phyloP scores from a whole-genome alignment of 1,140 invertebrate species.

The Cydia fagiglandana region DNA sequence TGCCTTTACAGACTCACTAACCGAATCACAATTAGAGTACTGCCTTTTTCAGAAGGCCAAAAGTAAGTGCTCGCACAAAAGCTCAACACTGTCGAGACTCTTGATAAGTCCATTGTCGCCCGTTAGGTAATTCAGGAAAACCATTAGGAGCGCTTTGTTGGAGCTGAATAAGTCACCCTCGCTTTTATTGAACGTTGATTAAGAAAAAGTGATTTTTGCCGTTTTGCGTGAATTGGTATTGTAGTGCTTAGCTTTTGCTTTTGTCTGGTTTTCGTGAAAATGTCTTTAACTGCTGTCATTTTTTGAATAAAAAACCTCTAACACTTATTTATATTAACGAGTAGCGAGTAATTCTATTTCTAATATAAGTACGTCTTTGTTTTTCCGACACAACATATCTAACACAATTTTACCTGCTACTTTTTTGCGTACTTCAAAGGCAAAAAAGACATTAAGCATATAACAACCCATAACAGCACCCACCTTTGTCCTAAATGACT shows the following conservation, averaged over 20 bases:
- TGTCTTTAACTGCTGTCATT: background rate
- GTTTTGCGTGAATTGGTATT: background rate
- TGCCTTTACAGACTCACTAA: background rate
- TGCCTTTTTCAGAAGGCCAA: background rate
- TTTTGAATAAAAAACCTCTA: too few relatives aligned
- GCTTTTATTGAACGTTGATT: background rate
- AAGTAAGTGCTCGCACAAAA: constrained; percentile 25
- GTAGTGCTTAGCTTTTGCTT: background rate
- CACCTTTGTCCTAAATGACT: constrained; percentile 14
- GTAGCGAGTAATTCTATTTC: too few relatives aligned
- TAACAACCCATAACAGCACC: constrained; percentile 9
- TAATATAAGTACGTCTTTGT: background rate
- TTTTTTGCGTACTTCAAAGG: constrained; percentile 1
- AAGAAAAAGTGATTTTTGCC: background rate
- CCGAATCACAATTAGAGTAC: background rate
- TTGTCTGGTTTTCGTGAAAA: background rate
- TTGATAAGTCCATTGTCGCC: constrained; percentile 17
- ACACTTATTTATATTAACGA: too few relatives aligned
- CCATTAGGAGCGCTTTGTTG: constrained; percentile 1
- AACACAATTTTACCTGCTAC: background rate
- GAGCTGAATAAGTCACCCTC: background rate
- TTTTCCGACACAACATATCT: background rate
- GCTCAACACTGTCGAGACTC: background rate
- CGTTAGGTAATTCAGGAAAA: constrained; percentile 19
- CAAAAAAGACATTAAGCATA: background rate